Conservation (phyloP, 2,113 vertebrate species). For the Scortum barcoo region DNA sequence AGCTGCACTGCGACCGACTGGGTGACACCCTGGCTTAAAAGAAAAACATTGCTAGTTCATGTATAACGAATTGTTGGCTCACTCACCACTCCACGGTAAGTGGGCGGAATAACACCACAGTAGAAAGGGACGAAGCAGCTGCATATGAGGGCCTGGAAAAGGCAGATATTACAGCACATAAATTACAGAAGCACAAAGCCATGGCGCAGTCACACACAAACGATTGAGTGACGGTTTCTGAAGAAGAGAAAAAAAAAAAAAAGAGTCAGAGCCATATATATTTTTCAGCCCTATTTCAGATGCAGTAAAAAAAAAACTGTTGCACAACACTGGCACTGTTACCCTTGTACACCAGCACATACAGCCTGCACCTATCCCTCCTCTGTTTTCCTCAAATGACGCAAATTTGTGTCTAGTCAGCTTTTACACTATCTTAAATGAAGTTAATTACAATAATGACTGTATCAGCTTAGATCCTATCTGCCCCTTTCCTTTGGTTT, state of each 20-base stretch:
- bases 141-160: conserved; percentile 88
- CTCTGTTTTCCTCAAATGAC: too few relatives aligned
- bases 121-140: conserved; percentile 91
- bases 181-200: background rate
- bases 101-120: conserved; percentile 90
- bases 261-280: background rate
- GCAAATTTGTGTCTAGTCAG: background rate
- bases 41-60: background rate
- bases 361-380: too few relatives aligned
- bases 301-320: too few relatives aligned
- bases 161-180: background rate
- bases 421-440: background rate
- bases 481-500: background rate
- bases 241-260: background rate
- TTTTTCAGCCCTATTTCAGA: background rate
- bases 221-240: too few relatives aligned
- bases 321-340: too few relatives aligned
- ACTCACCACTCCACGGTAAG: conserved; percentile 93
- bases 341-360: too few relatives aligned
- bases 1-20: too few relatives aligned
- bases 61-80: background rate
- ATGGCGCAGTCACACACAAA: background rate
- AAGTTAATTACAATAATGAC: background rate
- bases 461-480: background rate
- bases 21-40: background rate